Evolutionary conservation across 2,888 invertebrate genomes (phyloP).

Genomic region (Tenthredo amoena): DNA sequence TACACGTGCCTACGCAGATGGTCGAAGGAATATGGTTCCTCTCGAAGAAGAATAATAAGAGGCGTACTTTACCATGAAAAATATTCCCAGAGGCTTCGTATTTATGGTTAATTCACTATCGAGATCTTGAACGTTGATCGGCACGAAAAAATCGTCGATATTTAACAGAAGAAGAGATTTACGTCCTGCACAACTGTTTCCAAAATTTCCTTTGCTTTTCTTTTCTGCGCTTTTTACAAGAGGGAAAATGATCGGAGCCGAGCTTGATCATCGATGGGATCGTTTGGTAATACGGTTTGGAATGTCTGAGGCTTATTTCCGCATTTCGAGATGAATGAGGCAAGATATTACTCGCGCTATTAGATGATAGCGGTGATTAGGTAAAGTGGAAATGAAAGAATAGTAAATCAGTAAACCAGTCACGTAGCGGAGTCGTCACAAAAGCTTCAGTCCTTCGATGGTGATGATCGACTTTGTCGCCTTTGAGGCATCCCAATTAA

Average conservation of each 20-base stretch:
- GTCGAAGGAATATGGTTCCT: neutral
- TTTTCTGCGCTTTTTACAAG: too few species aligned
- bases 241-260: neutral
- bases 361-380: neutral
- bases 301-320: neutral
- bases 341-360: neutral
- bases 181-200: neutral
- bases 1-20: conserved; percentile 28
- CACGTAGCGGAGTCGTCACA: neutral
- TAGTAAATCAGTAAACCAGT: neutral
- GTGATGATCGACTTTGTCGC: neutral
- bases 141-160: too few species aligned
- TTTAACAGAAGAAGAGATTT: neutral
- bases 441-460: neutral
- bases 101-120: neutral
- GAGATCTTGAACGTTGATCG: neutral
- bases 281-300: neutral
- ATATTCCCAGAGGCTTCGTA: neutral
- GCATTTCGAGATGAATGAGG: neutral
- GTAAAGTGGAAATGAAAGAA: neutral
- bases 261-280: neutral
- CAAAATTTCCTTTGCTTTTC: neutral
- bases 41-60: neutral
- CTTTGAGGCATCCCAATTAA: conserved; percentile 3
- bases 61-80: neutral